Evolutionary conservation across 1,140 invertebrate species (phyloP).

Genomic region (Sinella curviseta): DNA sequence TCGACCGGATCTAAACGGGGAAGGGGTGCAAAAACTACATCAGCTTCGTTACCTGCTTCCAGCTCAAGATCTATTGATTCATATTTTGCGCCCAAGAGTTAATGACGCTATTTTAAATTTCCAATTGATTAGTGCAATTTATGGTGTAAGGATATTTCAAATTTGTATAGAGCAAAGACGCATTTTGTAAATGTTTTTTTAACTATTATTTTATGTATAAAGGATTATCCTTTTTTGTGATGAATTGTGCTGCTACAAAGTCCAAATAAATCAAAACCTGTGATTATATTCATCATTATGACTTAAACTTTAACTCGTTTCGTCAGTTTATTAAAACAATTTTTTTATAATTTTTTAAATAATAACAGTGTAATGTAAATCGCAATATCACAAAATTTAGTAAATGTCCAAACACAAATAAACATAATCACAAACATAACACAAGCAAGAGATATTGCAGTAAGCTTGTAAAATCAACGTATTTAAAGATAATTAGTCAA

Average conservation of each 20-base stretch:
- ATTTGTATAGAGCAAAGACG: too few species aligned
- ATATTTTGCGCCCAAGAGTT: slow-evolving; percentile 30
- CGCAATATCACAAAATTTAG: neutral
- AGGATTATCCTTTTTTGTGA: too few species aligned
- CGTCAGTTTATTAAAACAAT: neutral
- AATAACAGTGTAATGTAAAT: neutral
- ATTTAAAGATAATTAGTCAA: neutral
- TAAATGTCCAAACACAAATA: neutral
- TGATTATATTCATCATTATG: neutral
- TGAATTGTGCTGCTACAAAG: too few species aligned
- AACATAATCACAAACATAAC: too few species aligned
- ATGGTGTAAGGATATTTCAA: too few species aligned
- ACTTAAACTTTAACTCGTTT: too few species aligned
- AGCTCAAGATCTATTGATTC: slow-evolving; percentile 30
- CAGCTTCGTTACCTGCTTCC: neutral
- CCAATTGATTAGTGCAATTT: too few species aligned
- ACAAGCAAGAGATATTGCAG: too few species aligned
- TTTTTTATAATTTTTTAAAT: neutral
- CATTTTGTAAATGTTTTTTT: too few species aligned
- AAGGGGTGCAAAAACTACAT: neutral
- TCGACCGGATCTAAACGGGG: slow-evolving; percentile 29
- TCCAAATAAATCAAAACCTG: too few species aligned
- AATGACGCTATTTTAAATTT: neutral
- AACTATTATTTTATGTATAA: too few species aligned
- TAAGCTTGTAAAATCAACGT: neutral